Evolutionary conservation across 2,797 vertebrate species (phyloP), one percentile per base, ranked within the genome.

Genomic region (Gymnopithys bicolor): DNA sequence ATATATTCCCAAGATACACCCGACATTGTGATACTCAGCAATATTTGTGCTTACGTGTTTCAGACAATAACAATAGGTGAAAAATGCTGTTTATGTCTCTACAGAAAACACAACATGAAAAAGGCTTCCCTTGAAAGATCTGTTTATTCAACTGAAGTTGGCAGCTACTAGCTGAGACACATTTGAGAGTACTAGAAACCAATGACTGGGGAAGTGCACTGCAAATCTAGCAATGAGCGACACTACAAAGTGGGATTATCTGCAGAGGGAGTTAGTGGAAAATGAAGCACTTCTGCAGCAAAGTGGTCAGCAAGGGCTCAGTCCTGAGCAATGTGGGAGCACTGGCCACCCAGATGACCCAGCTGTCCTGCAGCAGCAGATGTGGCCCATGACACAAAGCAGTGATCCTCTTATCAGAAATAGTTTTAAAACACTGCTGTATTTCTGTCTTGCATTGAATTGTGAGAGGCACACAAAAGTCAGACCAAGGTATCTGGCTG

Each of bases 71-170:
- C 58, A 73, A 79, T 75, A 95, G 67, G 80, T 90, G 63, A 74
- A 82, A 95, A 84, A 83, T 25, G 30, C 58, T 95, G 70, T 96
- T 97, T 96, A 80, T 93, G 81, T 92, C 59, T 93, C 63, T 89
- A 69, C 37, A 25, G 77, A 91, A 90, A 96, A 84, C 76, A 90
- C 80, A 82, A 70, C 80, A 64, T 55, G 87, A 90, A 83, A 96
- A 96, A 97, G 52, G 77, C 67, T 95, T 90, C 55, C 48, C 76
- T 81, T 78, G 41, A 77, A 96, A 93, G 85, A 93, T 92, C 78
- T 96, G n/a, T 84, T 96, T 96, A 82, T 59, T 94, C 71, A 74
- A 12, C 49, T 73, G 86, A 93, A 67, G 45, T 51, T 86, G 86
- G 67, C 51, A 71, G 19, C 69, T 94, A 48, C 77, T 49, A 93